Evolutionary conservation across 2,888 invertebrate genomes (phyloP).

Genomic region (Pachycephus smyrnensis): DNA sequence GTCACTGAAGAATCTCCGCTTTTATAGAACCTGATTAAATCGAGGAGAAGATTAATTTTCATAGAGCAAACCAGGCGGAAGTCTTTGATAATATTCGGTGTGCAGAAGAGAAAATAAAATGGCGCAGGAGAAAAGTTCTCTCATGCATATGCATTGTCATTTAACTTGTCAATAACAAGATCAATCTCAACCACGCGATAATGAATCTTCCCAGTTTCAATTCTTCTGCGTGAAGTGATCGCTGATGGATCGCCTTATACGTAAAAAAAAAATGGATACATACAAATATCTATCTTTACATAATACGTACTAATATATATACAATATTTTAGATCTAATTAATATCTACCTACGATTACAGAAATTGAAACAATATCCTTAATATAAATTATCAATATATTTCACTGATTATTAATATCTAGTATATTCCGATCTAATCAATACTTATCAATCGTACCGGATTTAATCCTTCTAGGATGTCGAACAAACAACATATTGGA

Average conservation of each 20-base stretch:
- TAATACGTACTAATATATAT: too few relatives aligned
- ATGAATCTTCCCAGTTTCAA: background rate
- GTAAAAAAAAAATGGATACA: background rate
- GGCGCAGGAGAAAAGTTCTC: background rate
- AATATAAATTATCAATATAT: background rate
- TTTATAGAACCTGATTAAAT: background rate
- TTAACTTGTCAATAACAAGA: background rate
- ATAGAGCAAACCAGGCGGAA: background rate
- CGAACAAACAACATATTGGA: background rate
- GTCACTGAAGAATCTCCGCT: too few relatives aligned
- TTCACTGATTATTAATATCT: background rate
- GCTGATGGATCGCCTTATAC: background rate
- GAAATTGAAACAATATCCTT: too few relatives aligned
- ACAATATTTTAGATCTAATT: too few relatives aligned
- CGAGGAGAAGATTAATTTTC: background rate
- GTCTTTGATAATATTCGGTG: background rate
- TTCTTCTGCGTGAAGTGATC: background rate
- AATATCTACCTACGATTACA: too few relatives aligned
- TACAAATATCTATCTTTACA: too few relatives aligned
- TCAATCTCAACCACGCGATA: background rate
- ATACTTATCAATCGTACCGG: background rate
- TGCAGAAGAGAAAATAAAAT: background rate
- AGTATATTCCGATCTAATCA: background rate
- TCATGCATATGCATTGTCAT: background rate
- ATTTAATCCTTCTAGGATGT: background rate